Evolutionary conservation across 2,888 invertebrate genomes (phyloP), one percentile per base, ranked within the genome.

Genomic region (Trachelus stipa): DNA sequence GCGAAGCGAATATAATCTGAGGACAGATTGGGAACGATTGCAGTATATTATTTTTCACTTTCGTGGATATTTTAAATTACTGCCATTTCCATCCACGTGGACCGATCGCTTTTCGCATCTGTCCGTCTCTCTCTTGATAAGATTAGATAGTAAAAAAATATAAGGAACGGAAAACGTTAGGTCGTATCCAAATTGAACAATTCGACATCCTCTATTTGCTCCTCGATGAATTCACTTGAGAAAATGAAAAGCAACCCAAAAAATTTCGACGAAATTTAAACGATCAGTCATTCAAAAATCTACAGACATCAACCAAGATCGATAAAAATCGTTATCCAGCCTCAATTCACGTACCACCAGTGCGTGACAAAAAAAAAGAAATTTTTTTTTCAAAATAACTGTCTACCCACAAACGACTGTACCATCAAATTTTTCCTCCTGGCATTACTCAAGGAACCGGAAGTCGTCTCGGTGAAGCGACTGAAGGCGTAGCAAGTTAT

Each of bases 401-500:
- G 0, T 12, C 4, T 12, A 37, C 40, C 40, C 40, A 40, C 40
- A 4, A 15, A 40, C 15, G 1, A 37, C 37, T 12, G 37, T 37
- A 37, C 12, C 3, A 12, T 4, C 4, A 37, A 37, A 37, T 3
- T 4, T 37, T 12, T 40, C 40, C 15, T 56, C 15, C 15, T 2
- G 40, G 40, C 40, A 56, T 56, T 23, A 56, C 4, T 23, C 40
- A 56, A 23, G 6, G 6, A 56, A 56, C 6, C 23, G 23, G 40
- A 23, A 56, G 23, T 4, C 40, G 15, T 15, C 40, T 15, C 23
- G 1, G 15, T 9, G 23, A 56, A 56, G 23, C 9, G 23, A 23
- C 15, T 9, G 40, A 69, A 73, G 40, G 77, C 74, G 68, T 68
- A 68, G 73, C 74, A 77, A 77, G 74, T 77, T 77, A 77, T 77